Conservation (phyloP, 2,888 invertebrate species). For the Sericinus montela region DNA sequence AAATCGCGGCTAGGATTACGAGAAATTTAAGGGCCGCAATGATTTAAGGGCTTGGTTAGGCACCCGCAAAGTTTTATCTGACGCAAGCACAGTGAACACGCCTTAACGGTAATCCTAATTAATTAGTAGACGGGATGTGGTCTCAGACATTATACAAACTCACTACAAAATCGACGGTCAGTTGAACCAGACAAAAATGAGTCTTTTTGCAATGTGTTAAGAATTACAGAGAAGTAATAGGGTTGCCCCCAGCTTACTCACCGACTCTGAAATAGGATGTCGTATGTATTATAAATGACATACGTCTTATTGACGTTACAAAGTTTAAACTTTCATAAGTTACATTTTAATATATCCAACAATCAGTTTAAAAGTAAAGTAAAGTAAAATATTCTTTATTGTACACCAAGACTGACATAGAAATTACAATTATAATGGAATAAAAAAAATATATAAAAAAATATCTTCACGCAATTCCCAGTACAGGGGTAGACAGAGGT, state of each 20-base stretch:
- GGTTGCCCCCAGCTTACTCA: slow-evolving; percentile 12
- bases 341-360: no score
- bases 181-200: slow-evolving; percentile 19
- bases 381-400: no score
- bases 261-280: slow-evolving; percentile 30
- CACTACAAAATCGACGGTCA: slow-evolving; percentile 31
- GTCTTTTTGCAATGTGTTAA: slow-evolving; percentile 23
- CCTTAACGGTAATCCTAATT: slow-evolving; percentile 64
- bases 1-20: slow-evolving; percentile 44
- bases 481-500: no score
- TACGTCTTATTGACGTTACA: slow-evolving; percentile 11
- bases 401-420: no score
- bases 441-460: no score
- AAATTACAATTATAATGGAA: no score
- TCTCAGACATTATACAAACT: slow-evolving; percentile 47
- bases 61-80: slow-evolving; percentile 62
- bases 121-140: slow-evolving; percentile 61
- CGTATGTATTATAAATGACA: slow-evolving; percentile 30
- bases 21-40: slow-evolving; percentile 54
- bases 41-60: slow-evolving; percentile 38
- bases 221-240: slow-evolving; percentile 12
- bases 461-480: no score
- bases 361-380: no score
- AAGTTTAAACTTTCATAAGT: neutral
- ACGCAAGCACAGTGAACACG: slow-evolving; percentile 43